phyloP scores from a whole-genome alignment of 2,888 invertebrate species.

The Schizaphis graminum region DNA sequence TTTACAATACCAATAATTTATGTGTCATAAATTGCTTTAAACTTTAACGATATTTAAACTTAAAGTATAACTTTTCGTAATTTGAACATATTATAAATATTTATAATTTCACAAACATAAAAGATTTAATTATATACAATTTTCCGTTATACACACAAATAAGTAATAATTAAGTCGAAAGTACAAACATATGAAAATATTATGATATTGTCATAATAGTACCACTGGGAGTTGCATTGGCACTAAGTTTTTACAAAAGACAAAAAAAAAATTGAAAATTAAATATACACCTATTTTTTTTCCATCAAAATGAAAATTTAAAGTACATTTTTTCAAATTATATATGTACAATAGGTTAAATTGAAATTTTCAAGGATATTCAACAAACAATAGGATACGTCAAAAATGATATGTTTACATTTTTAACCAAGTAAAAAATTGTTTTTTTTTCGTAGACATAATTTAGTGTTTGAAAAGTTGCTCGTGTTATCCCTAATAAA shows the following conservation, averaged over 20 bases:
- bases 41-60: neutral
- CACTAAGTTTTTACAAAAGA: neutral
- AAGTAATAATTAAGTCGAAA: neutral
- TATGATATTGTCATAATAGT: neutral
- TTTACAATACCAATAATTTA: neutral
- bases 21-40: neutral
- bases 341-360: neutral
- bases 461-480: neutral
- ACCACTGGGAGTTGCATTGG: neutral
- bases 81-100: neutral
- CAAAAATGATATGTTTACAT: neutral
- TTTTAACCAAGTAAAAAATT: too few species aligned
- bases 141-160: neutral
- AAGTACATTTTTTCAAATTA: neutral
- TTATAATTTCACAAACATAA: neutral
- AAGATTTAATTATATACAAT: neutral
- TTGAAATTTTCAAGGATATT: neutral
- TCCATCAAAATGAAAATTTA: neutral
- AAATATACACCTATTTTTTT: too few species aligned
- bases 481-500: rapidly evolving
- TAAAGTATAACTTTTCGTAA: neutral
- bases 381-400: neutral
- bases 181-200: neutral
- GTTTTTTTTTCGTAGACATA: neutral
- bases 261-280: too few species aligned